Evolutionary conservation across 2,113 vertebrate genomes (phyloP).

Genomic region (Garra rufa): DNA sequence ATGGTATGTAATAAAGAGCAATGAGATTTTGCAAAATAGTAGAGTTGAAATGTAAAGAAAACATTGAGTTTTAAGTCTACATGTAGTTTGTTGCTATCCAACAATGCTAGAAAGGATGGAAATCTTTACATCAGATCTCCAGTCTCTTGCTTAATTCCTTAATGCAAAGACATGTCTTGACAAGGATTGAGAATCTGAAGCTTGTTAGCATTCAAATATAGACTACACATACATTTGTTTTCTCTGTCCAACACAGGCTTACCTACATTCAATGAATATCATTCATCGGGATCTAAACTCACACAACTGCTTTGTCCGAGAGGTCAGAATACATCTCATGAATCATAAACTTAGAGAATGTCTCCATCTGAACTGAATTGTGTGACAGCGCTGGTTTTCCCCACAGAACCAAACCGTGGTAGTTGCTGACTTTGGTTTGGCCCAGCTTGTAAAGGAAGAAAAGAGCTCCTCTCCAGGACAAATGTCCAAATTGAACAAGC

Average conservation of each 20-base stretch:
- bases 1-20: conserved; percentile 79
- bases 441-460: conserved; percentile 86
- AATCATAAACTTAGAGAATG: not conserved
- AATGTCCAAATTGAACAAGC: conserved; percentile 80
- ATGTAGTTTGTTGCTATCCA: not conserved
- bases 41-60: not conserved
- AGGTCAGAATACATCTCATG: conserved; percentile 75
- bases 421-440: conserved; percentile 95
- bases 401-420: conserved; percentile 82
- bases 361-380: not conserved
- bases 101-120: not conserved
- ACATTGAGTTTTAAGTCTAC: not conserved
- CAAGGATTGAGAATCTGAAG: not conserved
- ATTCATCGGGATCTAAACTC: conserved; percentile 98
- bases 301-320: conserved; percentile 93
- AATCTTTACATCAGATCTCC: not conserved
- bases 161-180: not conserved
- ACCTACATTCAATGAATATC: conserved; percentile 97
- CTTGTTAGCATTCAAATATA: not conserved
- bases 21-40: too few species aligned
- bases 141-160: not conserved
- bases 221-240: conserved; percentile 9
- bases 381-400: conserved; percentile 1
- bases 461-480: conserved; percentile 61
- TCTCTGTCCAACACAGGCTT: conserved; percentile 73